Evolutionary conservation across 2,113 vertebrate genomes (phyloP), one percentile per base, ranked within the genome.

Genomic region (Hepsetus odoe): DNA sequence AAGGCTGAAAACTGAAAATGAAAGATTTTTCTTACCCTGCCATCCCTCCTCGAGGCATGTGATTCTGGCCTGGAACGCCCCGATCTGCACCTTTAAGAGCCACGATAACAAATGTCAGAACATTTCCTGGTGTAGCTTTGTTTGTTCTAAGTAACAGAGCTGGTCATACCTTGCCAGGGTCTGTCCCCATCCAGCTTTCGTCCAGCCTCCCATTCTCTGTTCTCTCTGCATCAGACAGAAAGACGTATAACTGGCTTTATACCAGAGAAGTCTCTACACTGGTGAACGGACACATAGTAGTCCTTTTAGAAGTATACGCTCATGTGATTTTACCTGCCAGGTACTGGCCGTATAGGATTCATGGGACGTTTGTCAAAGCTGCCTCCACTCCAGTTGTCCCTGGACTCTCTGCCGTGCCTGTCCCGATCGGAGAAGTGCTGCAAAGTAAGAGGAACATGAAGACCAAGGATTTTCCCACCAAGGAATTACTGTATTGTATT

Each of bases 341-440:
- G 9, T 0, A 49, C 66, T 68, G 44, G 92, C 89, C 92, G 88
- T 5, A 80, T 22, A 2, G 69, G 66, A 61, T 86, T 87, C 4
- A 89, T 24, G 2, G 28, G 84, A 33, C 96, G 95, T 79, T 96
- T 95, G 84, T 98, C 96, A 0, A 93, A 95, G 0, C 93, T 84
- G 61, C 76, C 68, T 3, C 92, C 87, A 0, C 87, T 84, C 96
- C 96, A 98, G 12, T 90, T 85, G 0, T 96, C 95, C 0, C 95
- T 88, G 0, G 93, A 91, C 4, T 98, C 96, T 69, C 96, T 92
- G 13, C 93, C 88, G 3, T 96, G 96, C 33, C 95, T 92, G 2
- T 98, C 96, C n/a, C 93, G 90, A n/a, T 96, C 95, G 0, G 94
- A 88, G 72, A 97, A 98, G 83, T 97, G 94, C 96, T 99, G 85